Conservation (phyloP, 2,113 vertebrate species). For the Aspiorhynchus laticeps region DNA sequence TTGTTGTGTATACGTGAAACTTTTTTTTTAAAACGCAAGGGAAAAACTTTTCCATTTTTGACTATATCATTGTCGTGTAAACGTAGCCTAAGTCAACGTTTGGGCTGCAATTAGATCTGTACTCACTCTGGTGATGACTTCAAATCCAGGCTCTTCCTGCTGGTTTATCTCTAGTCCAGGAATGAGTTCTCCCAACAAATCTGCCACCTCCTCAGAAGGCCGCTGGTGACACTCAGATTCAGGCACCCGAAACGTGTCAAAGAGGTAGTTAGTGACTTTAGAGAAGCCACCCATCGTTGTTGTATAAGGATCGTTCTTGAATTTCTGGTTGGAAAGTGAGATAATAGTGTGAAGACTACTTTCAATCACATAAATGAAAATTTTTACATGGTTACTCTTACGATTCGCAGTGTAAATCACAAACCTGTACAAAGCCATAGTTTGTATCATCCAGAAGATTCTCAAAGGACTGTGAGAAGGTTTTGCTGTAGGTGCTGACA, state of each 20-base stretch:
- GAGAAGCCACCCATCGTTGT: constrained; percentile 92
- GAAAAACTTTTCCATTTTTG: too few relatives aligned
- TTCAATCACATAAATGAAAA: background rate
- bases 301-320: constrained; percentile 89
- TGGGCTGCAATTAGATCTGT: background rate
- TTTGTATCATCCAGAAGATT: constrained; percentile 93
- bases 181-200: constrained; percentile 89
- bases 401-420: constrained; percentile 48
- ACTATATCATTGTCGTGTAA: too few relatives aligned
- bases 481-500: constrained; percentile 86
- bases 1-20: too few relatives aligned
- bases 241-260: constrained; percentile 83
- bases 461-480: constrained; percentile 96
- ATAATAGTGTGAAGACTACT: background rate
- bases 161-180: constrained; percentile 96
- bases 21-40: too few relatives aligned
- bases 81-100: background rate
- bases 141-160: constrained; percentile 96
- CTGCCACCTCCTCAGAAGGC: constrained; percentile 89
- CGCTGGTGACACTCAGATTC: constrained; percentile 84
- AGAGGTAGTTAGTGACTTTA: constrained; percentile 96
- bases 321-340: constrained; percentile 78
- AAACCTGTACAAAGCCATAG: constrained; percentile 86
- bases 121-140: constrained; percentile 97
- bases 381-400: background rate